Conservation (phyloP, 2,113 vertebrate genomes). For the Delphinus delphis region DNA sequence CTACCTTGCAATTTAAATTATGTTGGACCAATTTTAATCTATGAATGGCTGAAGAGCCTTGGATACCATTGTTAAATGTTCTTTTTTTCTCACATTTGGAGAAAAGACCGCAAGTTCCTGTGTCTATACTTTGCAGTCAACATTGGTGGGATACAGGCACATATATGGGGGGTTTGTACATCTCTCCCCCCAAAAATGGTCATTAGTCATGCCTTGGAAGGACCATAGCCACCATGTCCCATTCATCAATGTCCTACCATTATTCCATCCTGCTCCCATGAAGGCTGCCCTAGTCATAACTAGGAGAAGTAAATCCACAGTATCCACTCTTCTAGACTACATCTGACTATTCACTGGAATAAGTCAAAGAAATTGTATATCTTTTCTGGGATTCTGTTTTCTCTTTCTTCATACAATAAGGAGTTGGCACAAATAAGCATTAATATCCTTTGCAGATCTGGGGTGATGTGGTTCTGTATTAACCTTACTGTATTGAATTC, state of each 20-base stretch:
- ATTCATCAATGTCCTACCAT: not conserved
- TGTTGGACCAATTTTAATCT: not conserved
- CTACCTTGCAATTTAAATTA: not conserved
- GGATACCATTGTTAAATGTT: not conserved
- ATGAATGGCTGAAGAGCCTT: not conserved
- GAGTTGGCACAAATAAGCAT: not conserved
- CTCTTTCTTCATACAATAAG: not conserved
- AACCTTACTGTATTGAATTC: not conserved
- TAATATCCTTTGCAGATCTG: not conserved
- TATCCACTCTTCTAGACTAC: not conserved
- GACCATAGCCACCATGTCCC: not conserved
- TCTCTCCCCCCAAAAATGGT: accelerated
- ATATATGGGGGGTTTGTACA: no score
- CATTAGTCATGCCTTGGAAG: not conserved
- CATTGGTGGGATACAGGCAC: not conserved
- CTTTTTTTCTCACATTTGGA: not conserved
- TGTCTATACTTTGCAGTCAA: not conserved
- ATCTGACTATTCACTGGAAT: not conserved
- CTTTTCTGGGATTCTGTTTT: not conserved
- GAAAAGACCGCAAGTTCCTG: not conserved
- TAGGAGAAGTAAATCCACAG: not conserved
- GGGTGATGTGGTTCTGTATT: not conserved
- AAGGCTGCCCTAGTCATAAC: not conserved
- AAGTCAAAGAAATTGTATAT: not conserved
- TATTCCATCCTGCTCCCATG: accelerated